A percentile compares a stretch with the other conserved stretches of the same genome.
phyloP scores from a whole-genome alignment of 30 jellyfish, hydroid and myxozoan species.

The Aurelia aurita complex sp. Pacific region DNA sequence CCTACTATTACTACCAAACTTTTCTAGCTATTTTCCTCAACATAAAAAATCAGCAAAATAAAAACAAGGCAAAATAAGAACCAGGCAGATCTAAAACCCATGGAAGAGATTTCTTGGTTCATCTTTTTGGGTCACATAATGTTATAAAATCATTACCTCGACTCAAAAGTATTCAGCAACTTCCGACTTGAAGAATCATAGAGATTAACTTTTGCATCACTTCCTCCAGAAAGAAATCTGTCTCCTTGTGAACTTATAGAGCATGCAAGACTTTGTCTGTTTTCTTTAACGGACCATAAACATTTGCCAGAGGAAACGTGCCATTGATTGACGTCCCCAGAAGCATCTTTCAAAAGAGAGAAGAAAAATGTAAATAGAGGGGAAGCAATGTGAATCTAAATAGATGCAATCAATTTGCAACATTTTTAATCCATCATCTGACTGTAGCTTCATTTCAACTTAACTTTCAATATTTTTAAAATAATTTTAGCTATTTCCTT shows the following conservation, averaged over 20 bases:
- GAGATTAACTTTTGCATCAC: slow-evolving; percentile 83
- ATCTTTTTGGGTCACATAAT: too few relatives aligned
- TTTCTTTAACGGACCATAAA: slow-evolving; percentile 53
- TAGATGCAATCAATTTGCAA: too few relatives aligned
- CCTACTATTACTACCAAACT: too few relatives aligned
- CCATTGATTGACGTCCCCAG: slow-evolving; percentile 93
- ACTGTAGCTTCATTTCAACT: too few relatives aligned
- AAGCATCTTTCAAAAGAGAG: slow-evolving; percentile 74
- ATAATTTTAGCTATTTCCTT: too few relatives aligned
- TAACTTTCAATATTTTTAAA: too few relatives aligned
- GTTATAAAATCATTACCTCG: slow-evolving; percentile 58
- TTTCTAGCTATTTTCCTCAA: too few relatives aligned
- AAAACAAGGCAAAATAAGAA: too few relatives aligned
- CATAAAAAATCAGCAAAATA: too few relatives aligned
- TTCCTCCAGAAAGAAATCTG: slow-evolving; percentile 65
- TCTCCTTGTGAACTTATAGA: slow-evolving; percentile 56
- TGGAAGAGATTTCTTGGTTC: too few relatives aligned
- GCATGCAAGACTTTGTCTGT: slow-evolving; percentile 77
- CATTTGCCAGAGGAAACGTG: slow-evolving; percentile 92
- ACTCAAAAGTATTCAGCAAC: slow-evolving; percentile 57
- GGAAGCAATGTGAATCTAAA: neutral
- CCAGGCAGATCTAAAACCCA: too few relatives aligned
- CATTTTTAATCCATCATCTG: too few relatives aligned
- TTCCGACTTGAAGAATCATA: slow-evolving; percentile 72
- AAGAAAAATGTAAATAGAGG: neutral